Percentiles rank a stretch among this genome's conserved stretches.
Evolutionary conservation across 2,797 vertebrate species (phyloP).

Genomic region (Macrochelys suwanniensis): DNA sequence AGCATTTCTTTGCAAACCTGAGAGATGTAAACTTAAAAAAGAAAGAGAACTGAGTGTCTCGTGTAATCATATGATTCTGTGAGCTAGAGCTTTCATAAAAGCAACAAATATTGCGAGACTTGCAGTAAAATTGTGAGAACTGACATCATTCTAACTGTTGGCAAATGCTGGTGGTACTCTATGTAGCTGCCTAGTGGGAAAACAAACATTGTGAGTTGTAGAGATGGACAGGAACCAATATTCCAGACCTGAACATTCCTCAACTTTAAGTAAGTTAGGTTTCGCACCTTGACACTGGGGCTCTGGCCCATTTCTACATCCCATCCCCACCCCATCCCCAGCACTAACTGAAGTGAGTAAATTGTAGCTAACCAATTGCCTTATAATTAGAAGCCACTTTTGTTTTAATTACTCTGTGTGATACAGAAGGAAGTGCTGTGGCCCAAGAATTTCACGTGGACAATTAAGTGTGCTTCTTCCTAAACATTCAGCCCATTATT

Average conservation of each 20-base stretch:
- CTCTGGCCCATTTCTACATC: neutral
- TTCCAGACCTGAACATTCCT: neutral
- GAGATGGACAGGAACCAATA: neutral
- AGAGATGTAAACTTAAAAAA: neutral
- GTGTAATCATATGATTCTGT: conserved; percentile 16
- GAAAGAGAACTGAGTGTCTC: conserved; percentile 1
- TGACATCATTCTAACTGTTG: neutral
- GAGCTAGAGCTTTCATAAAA: conserved; percentile 45
- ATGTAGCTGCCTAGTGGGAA: accelerated
- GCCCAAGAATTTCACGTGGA: neutral
- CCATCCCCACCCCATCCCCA: neutral
- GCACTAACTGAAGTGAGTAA: accelerated
- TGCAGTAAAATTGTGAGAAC: conserved; percentile 55
- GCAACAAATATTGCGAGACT: conserved; percentile 41
- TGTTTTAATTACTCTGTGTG: accelerated
- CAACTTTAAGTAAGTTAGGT: neutral
- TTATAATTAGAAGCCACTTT: neutral
- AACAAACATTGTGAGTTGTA: accelerated
- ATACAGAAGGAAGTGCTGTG: neutral
- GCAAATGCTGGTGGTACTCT: accelerated
- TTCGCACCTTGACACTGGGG: accelerated
- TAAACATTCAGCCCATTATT: neutral
- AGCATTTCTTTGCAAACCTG: neutral
- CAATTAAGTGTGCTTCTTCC: neutral
- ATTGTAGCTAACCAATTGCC: neutral